Evolutionary conservation across 2,797 vertebrate genomes (phyloP).

Genomic region (Ataeniobius toweri): DNA sequence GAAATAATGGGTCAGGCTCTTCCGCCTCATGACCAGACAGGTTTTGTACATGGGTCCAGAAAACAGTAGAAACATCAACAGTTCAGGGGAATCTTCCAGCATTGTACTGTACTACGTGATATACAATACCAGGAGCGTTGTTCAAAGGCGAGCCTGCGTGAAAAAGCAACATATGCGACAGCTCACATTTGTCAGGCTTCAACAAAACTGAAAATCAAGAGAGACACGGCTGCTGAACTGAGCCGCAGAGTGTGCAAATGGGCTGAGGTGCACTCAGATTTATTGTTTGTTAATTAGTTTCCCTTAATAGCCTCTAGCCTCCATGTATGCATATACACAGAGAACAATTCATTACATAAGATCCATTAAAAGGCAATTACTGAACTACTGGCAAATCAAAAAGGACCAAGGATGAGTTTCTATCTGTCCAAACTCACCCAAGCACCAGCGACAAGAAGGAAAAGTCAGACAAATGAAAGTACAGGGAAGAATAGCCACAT

Average conservation of each 20-base stretch:
- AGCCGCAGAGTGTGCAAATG: conserved; percentile 19
- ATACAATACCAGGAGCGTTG: conserved; percentile 56
- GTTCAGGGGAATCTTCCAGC: conserved; percentile 73
- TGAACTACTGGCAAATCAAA: conserved; percentile 35
- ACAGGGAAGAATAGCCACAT: conserved; percentile 8
- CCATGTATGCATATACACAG: conserved; percentile 13
- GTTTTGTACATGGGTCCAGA: conserved; percentile 52
- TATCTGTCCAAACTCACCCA: conserved; percentile 27
- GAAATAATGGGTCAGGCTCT: conserved; percentile 10
- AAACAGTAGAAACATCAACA: conserved; percentile 64
- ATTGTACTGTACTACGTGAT: conserved; percentile 44
- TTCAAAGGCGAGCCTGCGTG: conserved; percentile 51
- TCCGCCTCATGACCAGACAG: conserved; percentile 34
- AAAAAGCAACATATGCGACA: conserved; percentile 56
- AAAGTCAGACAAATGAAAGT: conserved; percentile 21
- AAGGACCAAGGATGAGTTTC: conserved; percentile 33
- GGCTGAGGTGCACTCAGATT: conserved; percentile 23
- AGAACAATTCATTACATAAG: conserved; percentile 48
- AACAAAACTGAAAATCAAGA: conserved; percentile 52
- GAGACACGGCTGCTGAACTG: conserved; percentile 19
- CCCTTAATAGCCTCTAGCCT: conserved; percentile 14
- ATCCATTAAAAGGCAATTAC: conserved; percentile 57
- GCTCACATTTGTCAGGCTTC: conserved; percentile 38
- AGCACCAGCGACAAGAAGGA: conserved; percentile 20
- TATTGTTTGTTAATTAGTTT: conserved; percentile 47